Percentiles rank a stretch among this genome's conserved stretches.
Conservation (phyloP, 2,113 vertebrate genomes). For the Lynx canadensis region DNA sequence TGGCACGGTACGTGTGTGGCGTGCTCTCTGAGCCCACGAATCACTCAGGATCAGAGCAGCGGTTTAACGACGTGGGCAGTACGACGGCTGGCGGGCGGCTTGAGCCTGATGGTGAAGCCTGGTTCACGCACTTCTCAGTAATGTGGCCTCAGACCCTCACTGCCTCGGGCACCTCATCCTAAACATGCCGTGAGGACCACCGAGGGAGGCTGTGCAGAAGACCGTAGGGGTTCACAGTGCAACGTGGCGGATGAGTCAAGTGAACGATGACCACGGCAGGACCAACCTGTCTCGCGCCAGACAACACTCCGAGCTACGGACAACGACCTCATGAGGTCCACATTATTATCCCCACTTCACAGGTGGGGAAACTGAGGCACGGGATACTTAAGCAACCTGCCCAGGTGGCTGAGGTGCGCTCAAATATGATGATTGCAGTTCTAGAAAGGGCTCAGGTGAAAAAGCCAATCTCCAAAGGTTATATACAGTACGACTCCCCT, state of each 20-base stretch:
- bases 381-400: background rate
- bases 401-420: background rate
- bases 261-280: rapidly evolving
- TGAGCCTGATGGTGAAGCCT: too few relatives aligned
- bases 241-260: too few relatives aligned
- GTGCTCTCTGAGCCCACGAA: rapidly evolving
- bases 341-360: background rate
- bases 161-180: background rate
- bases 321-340: background rate
- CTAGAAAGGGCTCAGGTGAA: background rate
- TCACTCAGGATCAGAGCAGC: rapidly evolving
- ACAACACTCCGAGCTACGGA: background rate
- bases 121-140: background rate
- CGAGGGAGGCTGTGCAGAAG: background rate
- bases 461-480: background rate
- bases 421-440: background rate
- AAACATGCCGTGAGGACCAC: rapidly evolving
- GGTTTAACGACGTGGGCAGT: rapidly evolving
- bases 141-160: background rate
- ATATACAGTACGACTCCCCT: rapidly evolving
- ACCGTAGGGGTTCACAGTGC: background rate
- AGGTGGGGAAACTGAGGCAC: background rate
- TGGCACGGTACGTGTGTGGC: background rate
- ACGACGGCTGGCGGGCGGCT: background rate
- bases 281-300: background rate